Evolutionary conservation across 2,113 vertebrate genomes (phyloP), one percentile per base, ranked within the genome.

Genomic region (Capricornis sumatraensis): DNA sequence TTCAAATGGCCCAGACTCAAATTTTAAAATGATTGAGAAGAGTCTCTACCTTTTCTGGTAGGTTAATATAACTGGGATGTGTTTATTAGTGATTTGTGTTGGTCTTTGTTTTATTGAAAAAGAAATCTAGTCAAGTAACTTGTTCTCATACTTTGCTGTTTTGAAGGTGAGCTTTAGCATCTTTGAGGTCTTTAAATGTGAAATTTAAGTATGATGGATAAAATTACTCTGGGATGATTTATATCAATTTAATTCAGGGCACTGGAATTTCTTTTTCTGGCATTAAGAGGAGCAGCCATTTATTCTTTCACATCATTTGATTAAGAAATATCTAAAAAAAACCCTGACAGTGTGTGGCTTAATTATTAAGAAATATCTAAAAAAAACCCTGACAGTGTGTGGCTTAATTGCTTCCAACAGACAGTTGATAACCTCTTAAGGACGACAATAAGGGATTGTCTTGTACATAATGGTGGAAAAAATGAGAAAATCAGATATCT

Each of bases 401-500:
- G 43, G 60, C 64, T 64, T 79, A 45, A 83, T 79, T 89, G 81
- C 78, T 96, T 91, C 93, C 12, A 67, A 23, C 6, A 60, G 21
- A 67, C 78, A 33, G 3, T 58, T 87, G 86, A n/a, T 92, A 90
- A 89, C 78, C 78, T 28, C 60, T 53, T 43, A 36, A 4, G 67
- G 50, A 76, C 45, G 33, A 87, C 36, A 55, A 2, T 89, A 52
- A 53, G 17, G 36, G 6, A 27, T 91, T 14, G 6, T 96, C 43
- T 86, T 36, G 0, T 40, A 4, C 3, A 43, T 27, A 81, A 10
- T 76, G 50, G 23, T 86, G 64, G 43, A 25, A 88, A 92, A 50
- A 4, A 62, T 40, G 82, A 97, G 89, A 94, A 17, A 3, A 9
- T 97, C 94, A 71, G 81, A 7, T 85, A 78, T 97, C n/a, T 97